Conservation (phyloP, 2,113 vertebrate species). For the Varanus komodoensis region DNA sequence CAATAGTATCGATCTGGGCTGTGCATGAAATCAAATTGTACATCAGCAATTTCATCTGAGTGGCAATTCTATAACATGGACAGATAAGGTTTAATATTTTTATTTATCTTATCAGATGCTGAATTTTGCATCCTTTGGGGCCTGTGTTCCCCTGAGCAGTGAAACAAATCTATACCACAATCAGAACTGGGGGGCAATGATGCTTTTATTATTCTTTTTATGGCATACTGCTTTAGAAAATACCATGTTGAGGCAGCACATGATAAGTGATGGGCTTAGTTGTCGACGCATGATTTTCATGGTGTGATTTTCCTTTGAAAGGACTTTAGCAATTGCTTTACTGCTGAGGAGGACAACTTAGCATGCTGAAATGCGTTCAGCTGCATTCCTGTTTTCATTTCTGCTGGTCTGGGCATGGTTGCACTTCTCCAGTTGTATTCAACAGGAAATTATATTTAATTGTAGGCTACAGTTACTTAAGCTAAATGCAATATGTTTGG, state of each 20-base stretch:
- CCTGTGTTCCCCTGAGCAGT: slow-evolving; percentile 48
- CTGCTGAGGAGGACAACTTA: slow-evolving; percentile 67
- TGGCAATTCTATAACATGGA: slow-evolving; percentile 57
- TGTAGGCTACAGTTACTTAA: slow-evolving; percentile 56
- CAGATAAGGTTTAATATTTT: slow-evolving; percentile 64
- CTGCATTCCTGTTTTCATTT: slow-evolving; percentile 58
- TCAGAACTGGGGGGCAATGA: neutral
- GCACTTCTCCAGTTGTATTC: slow-evolving; percentile 54
- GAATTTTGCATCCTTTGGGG: slow-evolving; percentile 57
- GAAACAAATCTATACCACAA: slow-evolving; percentile 36
- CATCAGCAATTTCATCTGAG: slow-evolving; percentile 68
- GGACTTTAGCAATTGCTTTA: slow-evolving; percentile 37
- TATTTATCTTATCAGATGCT: slow-evolving; percentile 62
- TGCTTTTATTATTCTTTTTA: neutral
- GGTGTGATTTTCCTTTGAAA: slow-evolving; percentile 43
- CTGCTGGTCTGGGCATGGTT: slow-evolving; percentile 61
- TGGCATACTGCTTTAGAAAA: slow-evolving; percentile 12
- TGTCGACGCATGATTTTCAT: neutral
- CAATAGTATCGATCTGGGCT: slow-evolving; percentile 75
- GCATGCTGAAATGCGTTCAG: slow-evolving; percentile 56
- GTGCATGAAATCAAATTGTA: slow-evolving; percentile 72
- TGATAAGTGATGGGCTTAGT: slow-evolving; percentile 22
- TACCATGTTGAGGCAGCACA: neutral
- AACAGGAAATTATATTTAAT: slow-evolving; percentile 71
- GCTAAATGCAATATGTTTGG: slow-evolving; percentile 53